phyloP scores from a whole-genome alignment of 2,797 vertebrate genomes.

The Rhabdophis nuchalis region DNA sequence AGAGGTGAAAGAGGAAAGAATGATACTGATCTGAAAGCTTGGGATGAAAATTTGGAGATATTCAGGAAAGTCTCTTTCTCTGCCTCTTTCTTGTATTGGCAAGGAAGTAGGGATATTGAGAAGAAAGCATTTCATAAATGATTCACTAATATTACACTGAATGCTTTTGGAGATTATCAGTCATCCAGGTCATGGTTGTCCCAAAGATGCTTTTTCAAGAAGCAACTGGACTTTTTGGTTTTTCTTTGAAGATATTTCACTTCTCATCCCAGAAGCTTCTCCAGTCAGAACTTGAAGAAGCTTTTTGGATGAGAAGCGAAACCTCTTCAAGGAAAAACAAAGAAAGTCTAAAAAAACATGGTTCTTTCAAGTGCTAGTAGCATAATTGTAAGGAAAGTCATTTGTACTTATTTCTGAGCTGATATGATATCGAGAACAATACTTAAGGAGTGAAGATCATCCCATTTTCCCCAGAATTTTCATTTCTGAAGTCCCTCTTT shows the following conservation, averaged over 20 bases:
- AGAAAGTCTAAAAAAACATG: not conserved
- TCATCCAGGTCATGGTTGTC: not conserved
- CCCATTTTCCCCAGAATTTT: not conserved
- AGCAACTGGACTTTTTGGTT: not conserved
- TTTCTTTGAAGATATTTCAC: not conserved
- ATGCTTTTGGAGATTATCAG: not conserved
- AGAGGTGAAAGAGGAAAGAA: not conserved
- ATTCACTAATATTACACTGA: not conserved
- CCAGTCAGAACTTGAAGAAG: not conserved
- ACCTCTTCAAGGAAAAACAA: not conserved
- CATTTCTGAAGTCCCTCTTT: not conserved
- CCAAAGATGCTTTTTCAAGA: not conserved
- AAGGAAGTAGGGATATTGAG: not conserved
- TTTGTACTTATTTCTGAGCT: not conserved
- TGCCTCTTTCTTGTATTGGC: not conserved
- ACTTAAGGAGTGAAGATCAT: not conserved
- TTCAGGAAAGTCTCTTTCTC: not conserved
- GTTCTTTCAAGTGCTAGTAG: not conserved
- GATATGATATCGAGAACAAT: no score
- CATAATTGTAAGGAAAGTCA: not conserved
- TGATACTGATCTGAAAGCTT: not conserved
- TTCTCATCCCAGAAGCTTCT: not conserved
- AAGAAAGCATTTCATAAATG: not conserved
- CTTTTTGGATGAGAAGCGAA: not conserved
- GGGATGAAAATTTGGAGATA: not conserved